These are phyloP conservation scores for Strigamia transsilvanica DNA, from an alignment of 2,888 invertebrate species.

Conservation along the genomic window DNA sequence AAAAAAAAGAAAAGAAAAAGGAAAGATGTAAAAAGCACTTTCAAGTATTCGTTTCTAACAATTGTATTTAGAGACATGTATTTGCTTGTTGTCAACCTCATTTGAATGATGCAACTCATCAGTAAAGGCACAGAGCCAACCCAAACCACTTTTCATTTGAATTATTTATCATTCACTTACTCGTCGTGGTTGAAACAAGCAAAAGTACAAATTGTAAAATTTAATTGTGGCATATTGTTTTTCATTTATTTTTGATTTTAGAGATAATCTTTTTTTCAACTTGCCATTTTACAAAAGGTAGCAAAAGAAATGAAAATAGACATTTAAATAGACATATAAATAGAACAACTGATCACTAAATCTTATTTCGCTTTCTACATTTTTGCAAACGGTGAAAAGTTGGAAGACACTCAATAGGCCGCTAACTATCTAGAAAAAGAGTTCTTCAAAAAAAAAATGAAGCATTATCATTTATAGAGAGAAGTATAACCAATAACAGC, in stretches of 20 bases:
- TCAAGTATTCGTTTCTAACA: conserved; percentile 36
- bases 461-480: conserved; percentile 10
- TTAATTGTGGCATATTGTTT: not conserved
- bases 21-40: conserved; percentile 15
- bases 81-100: conserved; percentile 38
- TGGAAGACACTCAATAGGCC: conserved; percentile 43
- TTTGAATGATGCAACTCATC: conserved; percentile 21
- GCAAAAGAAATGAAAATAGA: conserved; percentile 36
- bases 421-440: conserved; percentile 45
- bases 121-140: conserved; percentile 37
- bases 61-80: conserved; percentile 2
- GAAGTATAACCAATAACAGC: conserved; percentile 38
- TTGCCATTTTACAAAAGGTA: conserved; percentile 33
- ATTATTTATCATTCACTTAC: conserved; percentile 39
- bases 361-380: conserved; percentile 34
- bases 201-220: conserved; percentile 10
- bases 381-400: conserved; percentile 44
- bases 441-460: conserved; percentile 46
- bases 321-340: conserved; percentile 21
- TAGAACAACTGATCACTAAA: conserved; percentile 5
- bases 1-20: not conserved
- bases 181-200: conserved; percentile 32
- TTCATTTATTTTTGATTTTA: not conserved
- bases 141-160: not conserved
- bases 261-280: not conserved